A percentile compares a stretch with the other conserved stretches of the same genome.
These are phyloP conservation scores for Xenopus petersii DNA, from an alignment of 2,797 vertebrate genomes.

Conservation along the genomic window DNA sequence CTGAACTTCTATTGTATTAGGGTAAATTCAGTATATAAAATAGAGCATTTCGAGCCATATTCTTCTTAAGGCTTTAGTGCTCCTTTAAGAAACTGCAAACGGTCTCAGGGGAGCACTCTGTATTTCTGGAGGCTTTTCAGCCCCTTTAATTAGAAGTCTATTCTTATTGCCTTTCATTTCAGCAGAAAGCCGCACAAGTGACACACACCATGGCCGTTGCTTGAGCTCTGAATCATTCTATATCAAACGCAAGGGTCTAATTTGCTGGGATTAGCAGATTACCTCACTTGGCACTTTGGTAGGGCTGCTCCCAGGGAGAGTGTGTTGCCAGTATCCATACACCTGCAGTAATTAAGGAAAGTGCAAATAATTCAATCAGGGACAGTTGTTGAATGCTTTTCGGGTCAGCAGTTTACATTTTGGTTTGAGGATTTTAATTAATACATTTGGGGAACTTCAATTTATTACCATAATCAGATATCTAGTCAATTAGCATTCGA, in stretches of 20 bases:
- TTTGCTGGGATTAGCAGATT: neutral
- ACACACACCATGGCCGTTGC: neutral
- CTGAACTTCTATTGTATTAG: too few species aligned
- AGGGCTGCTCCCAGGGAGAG: too few species aligned
- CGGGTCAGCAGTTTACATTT: constrained; percentile 27
- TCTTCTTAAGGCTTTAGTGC: too few species aligned
- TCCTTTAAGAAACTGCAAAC: too few species aligned
- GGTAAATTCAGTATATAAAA: too few species aligned
- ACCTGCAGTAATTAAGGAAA: constrained; percentile 44
- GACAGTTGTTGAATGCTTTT: constrained; percentile 7
- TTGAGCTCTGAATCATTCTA: neutral
- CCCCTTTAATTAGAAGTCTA: too few species aligned
- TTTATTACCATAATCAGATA: neutral
- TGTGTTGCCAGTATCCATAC: neutral
- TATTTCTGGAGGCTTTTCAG: too few species aligned
- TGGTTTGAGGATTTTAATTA: constrained; percentile 31
- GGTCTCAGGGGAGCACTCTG: too few species aligned
- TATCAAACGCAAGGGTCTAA: neutral
- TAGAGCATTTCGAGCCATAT: too few species aligned
- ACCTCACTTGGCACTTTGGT: neutral
- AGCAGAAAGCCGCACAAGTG: neutral
- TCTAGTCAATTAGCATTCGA: neutral
- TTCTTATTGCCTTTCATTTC: too few species aligned
- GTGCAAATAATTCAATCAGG: constrained; percentile 42
- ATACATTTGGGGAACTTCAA: constrained; percentile 13